Evolutionary conservation across 2,888 invertebrate species (phyloP), one percentile per base, ranked within the genome.

Genomic region (Cancer borealis): DNA sequence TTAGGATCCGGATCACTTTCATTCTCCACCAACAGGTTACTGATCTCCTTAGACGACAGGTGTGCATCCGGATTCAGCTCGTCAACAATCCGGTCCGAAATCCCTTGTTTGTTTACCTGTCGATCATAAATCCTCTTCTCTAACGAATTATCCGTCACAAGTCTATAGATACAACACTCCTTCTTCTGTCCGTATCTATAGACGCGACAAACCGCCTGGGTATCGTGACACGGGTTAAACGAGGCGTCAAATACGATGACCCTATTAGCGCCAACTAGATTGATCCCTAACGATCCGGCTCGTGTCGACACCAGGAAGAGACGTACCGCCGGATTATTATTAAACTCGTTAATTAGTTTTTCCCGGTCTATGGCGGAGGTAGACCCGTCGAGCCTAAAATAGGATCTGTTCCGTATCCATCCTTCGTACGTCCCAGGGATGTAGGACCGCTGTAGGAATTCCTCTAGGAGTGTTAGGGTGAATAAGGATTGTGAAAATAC

Each of bases 221-320:
- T 98, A 96, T 99, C 99, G 96, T 99, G 99, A 96, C 99, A 99
- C 0, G 99, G 99, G 97, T 99, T 99, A 99, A 99, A 99, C 79
- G 99, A 99, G 21, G 99, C 99, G 96, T 99, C 99, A 96, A 99
- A 98, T 91, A 99, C 99, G 87, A 99, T 98, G 6, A 99, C 99
- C 60, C 99, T 97, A 97, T 99, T 99, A 0, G 99, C 99, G 26
- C 99, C 99, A 39, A 99, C 98, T 95, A 99, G 97, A 97, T 99
- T 99, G 96, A 99, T 99, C 12, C 99, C 99, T 60, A 99, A 97
- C 21, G 99, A 99, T 0, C 99, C 99, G 73, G 99, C 99, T 96
- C 99, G 97, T 0, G 99, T 99, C 0, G 99, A 99, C 84, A 99
- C 99, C 93, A 99, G 97, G 97, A 99, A 99, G 95, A 99, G 97